Evolutionary conservation across 2,113 vertebrate genomes (phyloP), one percentile per base, ranked within the genome.

Genomic region (Lophochroa leadbeateri): DNA sequence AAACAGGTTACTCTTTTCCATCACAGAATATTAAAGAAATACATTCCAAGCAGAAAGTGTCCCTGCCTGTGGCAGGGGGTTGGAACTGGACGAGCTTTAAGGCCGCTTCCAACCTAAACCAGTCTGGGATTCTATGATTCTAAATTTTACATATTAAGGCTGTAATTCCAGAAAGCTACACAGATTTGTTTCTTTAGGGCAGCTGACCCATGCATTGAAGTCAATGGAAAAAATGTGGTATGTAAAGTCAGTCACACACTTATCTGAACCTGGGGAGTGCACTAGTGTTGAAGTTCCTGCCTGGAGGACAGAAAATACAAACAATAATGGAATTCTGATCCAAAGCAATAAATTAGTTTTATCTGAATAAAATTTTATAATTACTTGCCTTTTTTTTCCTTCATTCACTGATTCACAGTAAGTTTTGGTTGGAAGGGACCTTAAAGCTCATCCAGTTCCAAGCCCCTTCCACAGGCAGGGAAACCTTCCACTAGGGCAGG

Each of bases 401-500:
- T 8, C 1, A 23, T 88, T 64, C 7, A 41, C 12, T 64, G 24
- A 14, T 58, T n/a, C 55, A n/a, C 55, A n/a, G 20, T 23, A 58
- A n/a, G 20, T 10, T 55, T 58, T 23, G 20, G 33, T 58, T 58
- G 57, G 57, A 58, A 58, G 57, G 33, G 20, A 58, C 20, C 9
- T 58, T n/a, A n/a, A n/a, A n/a, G 20, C 33, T 58, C 20, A n/a
- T 14, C 13, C 33, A 23, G 8, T n/a, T n/a, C 3, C 55, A 14
- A 58, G 2, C 6, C 20, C 20, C 20, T n/a, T 6, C 55, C 55
- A 23, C 1, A 0, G 33, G 13, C 19, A 57, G 55, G 33, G 55
- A n/a, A 5, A 57, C 31, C 19, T n/a, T 57, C 31, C 19, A 21
- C 55, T n/a, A 21, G 55, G 21, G 0, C 12, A 57, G 31, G 5